Conservation (phyloP, 2,888 invertebrate genomes). For the Doris montereyensis region DNA sequence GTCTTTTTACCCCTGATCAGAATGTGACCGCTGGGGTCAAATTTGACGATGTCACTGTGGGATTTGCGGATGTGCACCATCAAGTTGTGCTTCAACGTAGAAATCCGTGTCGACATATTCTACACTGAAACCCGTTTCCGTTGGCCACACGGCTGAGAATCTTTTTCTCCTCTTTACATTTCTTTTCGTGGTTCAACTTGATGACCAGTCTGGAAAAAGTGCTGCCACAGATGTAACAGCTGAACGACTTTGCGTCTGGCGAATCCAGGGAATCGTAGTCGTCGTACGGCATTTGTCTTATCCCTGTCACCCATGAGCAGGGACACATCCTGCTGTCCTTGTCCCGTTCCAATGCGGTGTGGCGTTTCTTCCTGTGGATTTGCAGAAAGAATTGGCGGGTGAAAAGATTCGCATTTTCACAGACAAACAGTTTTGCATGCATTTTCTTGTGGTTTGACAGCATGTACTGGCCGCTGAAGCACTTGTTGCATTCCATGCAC, state of each 20-base stretch:
- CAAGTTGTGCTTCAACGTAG: constrained; percentile 39
- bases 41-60: neutral
- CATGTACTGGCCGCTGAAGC: constrained; percentile 36
- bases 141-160: constrained; percentile 25
- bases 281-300: neutral
- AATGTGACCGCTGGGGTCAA: neutral
- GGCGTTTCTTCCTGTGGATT: constrained; percentile 21
- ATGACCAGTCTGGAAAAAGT: constrained; percentile 37
- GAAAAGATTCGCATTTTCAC: constrained; percentile 25
- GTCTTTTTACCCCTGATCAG: too few relatives aligned
- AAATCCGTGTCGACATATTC: constrained; percentile 35
- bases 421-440: constrained; percentile 33
- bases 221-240: constrained; percentile 30
- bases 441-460: constrained; percentile 34
- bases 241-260: neutral
- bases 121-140: constrained; percentile 39
- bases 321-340: neutral
- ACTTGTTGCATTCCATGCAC: constrained; percentile 36
- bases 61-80: constrained; percentile 40
- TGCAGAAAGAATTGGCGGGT: constrained; percentile 33
- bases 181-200: constrained; percentile 41
- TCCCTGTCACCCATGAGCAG: neutral
- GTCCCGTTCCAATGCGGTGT: neutral
- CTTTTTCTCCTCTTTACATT: constrained; percentile 40
- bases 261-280: neutral